Conservation (phyloP, 2,113 vertebrate genomes). For the Tylochromis polylepis region DNA sequence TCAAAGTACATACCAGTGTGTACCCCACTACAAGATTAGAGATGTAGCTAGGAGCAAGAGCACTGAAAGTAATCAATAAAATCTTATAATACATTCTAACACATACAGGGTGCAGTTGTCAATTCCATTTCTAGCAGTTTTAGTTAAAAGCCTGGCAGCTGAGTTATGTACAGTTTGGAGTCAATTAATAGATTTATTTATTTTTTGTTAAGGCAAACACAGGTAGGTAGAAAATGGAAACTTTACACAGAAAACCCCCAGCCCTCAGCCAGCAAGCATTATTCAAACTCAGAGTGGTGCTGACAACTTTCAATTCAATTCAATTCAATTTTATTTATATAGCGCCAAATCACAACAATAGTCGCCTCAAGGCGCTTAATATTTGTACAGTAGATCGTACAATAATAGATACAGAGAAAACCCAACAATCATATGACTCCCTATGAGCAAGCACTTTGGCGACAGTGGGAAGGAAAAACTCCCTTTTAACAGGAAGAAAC, state of each 20-base stretch:
- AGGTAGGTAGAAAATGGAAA: neutral
- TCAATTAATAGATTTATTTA: neutral
- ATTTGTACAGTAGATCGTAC: too few species aligned
- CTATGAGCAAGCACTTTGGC: too few species aligned
- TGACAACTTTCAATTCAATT: too few species aligned
- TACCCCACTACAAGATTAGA: neutral
- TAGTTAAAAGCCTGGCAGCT: neutral
- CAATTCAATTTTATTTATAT: too few species aligned
- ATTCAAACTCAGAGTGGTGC: neutral
- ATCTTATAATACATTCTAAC: neutral
- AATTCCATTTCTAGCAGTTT: neutral
- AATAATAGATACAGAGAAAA: too few species aligned
- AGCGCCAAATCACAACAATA: too few species aligned
- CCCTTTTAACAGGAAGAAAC: too few species aligned
- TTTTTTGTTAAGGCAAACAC: neutral
- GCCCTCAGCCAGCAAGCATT: neutral
- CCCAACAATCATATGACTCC: too few species aligned
- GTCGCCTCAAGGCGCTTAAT: too few species aligned
- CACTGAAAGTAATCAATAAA: neutral
- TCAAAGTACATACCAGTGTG: neutral
- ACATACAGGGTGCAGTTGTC: neutral
- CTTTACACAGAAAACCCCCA: neutral
- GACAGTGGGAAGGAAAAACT: too few species aligned
- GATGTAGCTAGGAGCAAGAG: neutral
- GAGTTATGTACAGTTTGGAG: neutral